Evolutionary conservation across 2,113 vertebrate genomes (phyloP), one percentile per base, ranked within the genome.

Genomic region (Acanthisitta chloris): DNA sequence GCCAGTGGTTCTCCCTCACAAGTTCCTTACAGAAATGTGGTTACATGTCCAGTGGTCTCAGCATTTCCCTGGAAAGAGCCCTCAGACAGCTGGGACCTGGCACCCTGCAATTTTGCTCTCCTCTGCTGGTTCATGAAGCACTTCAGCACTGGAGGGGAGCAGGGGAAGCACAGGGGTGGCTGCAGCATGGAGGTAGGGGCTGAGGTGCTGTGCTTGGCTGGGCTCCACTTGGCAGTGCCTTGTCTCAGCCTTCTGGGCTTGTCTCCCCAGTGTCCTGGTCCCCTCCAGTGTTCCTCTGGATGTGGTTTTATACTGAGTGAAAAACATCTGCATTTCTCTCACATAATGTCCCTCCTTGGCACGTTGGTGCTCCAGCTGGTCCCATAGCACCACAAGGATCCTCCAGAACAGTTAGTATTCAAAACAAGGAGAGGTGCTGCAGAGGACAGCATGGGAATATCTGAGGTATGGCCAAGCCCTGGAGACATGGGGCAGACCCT

Each of bases 401-500:
- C 31, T 59, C 57, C n/a, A 55, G 69, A 51, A 42, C 55, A 74
- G 38, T 10, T 38, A 13, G 28, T n/a, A 64, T 17, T n/a, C 45
- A 48, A 36, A 82, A 23, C 52, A 65, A 67, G 65, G 33, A 58
- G 23, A 29, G 4, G 12, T 52, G 36, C 51, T 84, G 64, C 15
- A 24, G 21, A 69, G 17, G 40, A 45, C 2, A 29, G 49, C 1
- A 2, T 0, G 0, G 36, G 42, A 72, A 10, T 13, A 8, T 33
- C 33, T 78, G 28, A 19, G 59, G 5, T 62, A n/a, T 19, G 16
- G 12, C 43, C 74, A 49, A 93, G 40, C 61, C 18, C 36, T 24
- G 17, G n/a, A 71, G 65, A 55, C 23, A 21, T 0, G 1, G 42
- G 8, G 4, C 55, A 78, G 62, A 40, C 9, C 23, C 46, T 43